Base-by-base conservation (phyloP, 2,888 invertebrate species). In the Ecdyonurus torrentis region DNA sequence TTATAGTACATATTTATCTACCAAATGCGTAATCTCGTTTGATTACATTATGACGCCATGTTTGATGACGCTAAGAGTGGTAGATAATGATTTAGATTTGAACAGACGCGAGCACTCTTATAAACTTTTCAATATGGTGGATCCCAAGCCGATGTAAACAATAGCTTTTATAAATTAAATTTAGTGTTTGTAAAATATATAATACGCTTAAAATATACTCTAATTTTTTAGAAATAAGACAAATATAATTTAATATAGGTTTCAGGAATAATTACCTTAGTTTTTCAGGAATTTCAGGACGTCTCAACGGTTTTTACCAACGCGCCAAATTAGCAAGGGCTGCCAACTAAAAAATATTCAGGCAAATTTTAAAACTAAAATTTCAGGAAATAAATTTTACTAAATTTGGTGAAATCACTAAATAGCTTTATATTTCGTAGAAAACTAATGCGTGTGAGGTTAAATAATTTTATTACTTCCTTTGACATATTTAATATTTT, bases 211-310 rank as follows among this genome's bases (percentile, higher is more conserved):
- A n/a, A n/a, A 50, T 10, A n/a, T n/a, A n/a, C n/a, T n/a, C n/a
- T n/a, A n/a, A n/a, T n/a, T n/a, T n/a, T n/a, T n/a, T n/a, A n/a
- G n/a, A n/a, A n/a, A n/a, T n/a, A n/a, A n/a, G n/a, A n/a, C n/a
- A n/a, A n/a, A n/a, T n/a, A n/a, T n/a, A n/a, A n/a, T n/a, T n/a
- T n/a, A n/a, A n/a, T n/a, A n/a, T n/a, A n/a, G n/a, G n/a, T n/a
- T n/a, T n/a, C n/a, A n/a, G n/a, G n/a, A n/a, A n/a, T n/a, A 55
- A n/a, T 55, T 55, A 55, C 55, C 55, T 55, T 55, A 20, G 5
- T n/a, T n/a, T n/a, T n/a, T n/a, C n/a, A n/a, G n/a, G n/a, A 20
- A 55, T 55, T 55, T n/a, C 55, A 5, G 55, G 55, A 55, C 55
- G 5, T 22, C n/a, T 22, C 7, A 55, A 55, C 22, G n/a, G n/a